Conservation (phyloP, 2,888 invertebrate genomes). For the Agriotes lineatus region DNA sequence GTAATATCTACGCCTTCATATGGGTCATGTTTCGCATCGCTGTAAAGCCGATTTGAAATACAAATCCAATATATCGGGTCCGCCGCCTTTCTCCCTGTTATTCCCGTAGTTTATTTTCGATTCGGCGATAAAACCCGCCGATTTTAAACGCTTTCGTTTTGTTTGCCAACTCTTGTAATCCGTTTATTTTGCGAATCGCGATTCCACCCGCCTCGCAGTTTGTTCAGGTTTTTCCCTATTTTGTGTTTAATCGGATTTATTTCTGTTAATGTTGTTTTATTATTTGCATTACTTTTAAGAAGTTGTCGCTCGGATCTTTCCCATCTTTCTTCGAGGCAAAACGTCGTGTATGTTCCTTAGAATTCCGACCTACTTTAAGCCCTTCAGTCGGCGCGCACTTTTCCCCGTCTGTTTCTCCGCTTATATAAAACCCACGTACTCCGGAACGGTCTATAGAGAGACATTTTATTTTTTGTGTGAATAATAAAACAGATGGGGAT, state of each 20-base stretch:
- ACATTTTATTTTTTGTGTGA: constrained; percentile 1
- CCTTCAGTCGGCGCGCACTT: background rate
- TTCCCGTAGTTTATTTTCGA: constrained; percentile 18
- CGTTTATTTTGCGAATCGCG: constrained; percentile 29
- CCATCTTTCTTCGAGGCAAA: no score
- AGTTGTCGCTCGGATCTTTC: background rate
- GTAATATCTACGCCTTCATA: constrained; percentile 12
- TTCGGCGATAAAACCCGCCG: constrained; percentile 16
- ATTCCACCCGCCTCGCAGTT: constrained; percentile 13
- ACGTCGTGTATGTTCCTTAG: background rate
- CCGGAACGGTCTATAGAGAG: background rate
- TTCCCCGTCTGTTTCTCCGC: background rate
- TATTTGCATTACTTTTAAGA: constrained; percentile 7
- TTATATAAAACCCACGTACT: background rate
- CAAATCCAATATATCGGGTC: constrained; percentile 1
- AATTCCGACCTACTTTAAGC: background rate
- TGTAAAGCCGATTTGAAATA: constrained; percentile 10
- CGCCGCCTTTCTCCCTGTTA: background rate
- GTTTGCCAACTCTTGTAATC: constrained; percentile 27
- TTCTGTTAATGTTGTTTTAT: constrained; percentile 18
- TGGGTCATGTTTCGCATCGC: constrained; percentile 9
- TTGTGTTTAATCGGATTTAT: constrained; percentile 18
- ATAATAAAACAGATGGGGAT: background rate
- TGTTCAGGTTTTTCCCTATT: constrained; percentile 16
- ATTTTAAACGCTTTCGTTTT: constrained; percentile 29